Base-by-base conservation (phyloP, 92 coral and sea anemone species). In the Porites evermanni region DNA sequence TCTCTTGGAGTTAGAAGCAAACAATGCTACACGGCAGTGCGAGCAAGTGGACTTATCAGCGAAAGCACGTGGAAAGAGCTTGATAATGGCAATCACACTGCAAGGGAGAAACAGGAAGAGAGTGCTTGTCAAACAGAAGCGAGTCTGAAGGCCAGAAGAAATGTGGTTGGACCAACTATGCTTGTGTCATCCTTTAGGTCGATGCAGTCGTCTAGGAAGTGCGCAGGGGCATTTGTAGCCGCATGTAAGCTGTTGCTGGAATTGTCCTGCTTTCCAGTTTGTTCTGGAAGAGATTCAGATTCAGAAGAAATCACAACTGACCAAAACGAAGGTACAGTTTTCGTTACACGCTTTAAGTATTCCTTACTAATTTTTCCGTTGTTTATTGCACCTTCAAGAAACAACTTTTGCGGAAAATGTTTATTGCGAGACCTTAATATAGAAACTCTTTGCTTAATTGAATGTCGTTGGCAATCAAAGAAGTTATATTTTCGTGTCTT, bases 191-290 rank as follows among this genome's bases (percentile, higher is more conserved):
- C 87, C 21, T 47, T 83, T 64, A 73, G 87, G n/a, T 32, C 87
- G 1, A 52, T 52, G 72, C 71, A 74, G 67, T 83, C 74, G 6
- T 86, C 81, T 19, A 85, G 85, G 69, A 86, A 82, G 19, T 93
- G 98, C 61, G 95, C 98, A 0, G 93, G 89, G 65, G 98, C 99
- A 19, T 93, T 95, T 61, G 92, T 94, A 4, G 98, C 99, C 0
- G 94, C 98, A 6, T 97, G 99, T 79, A 95, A 92, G 66, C 83
- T 97, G 47, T 91, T 97, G 66, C 92, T 97, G 18, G 98, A 97
- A 77, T 78, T 97, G 71, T 97, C 99, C 0, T 97, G 99, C 79
- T 97, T 97, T 85, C 99, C 99, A 68, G 96, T 97, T 68, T 94
- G 94, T 79, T 88, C 93, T 63, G 91, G 87, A 56, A 94, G 78